Conservation (phyloP, 2,113 vertebrate genomes). For the Aegithalos caudatus region DNA sequence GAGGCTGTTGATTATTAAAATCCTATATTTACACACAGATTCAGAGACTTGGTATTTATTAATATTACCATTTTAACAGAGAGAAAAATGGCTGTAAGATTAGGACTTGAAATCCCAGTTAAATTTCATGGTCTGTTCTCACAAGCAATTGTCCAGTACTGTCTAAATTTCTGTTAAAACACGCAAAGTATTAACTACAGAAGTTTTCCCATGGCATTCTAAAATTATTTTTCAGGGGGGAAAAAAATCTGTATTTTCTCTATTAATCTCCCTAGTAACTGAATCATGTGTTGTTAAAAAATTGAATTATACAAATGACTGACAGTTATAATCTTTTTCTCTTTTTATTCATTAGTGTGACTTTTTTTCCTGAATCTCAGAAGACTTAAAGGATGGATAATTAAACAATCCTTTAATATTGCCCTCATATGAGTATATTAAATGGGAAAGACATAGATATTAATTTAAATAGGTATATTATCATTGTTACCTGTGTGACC, state of each 20-base stretch:
- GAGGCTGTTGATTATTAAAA: not conserved
- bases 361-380: not conserved
- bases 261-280: not conserved
- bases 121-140: not conserved
- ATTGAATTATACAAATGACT: not conserved
- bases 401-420: not conserved
- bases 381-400: not conserved
- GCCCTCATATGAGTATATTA: not conserved
- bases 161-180: not conserved
- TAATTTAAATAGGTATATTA: not conserved
- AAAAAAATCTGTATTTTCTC: not conserved
- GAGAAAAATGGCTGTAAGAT: not conserved
- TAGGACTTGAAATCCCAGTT: not conserved
- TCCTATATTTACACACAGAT: not conserved
- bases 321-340: not conserved
- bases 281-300: not conserved
- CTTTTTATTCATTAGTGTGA: not conserved
- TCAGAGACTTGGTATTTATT: not conserved
- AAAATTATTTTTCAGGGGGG: not conserved
- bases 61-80: not conserved
- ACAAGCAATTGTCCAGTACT: not conserved
- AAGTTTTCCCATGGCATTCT: not conserved
- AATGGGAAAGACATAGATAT: not conserved
- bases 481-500: not conserved
- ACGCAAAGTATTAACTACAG: not conserved